These are phyloP conservation scores for Poecile montanus DNA, from an alignment of 2,797 vertebrate genomes.

Conservation along the genomic window DNA sequence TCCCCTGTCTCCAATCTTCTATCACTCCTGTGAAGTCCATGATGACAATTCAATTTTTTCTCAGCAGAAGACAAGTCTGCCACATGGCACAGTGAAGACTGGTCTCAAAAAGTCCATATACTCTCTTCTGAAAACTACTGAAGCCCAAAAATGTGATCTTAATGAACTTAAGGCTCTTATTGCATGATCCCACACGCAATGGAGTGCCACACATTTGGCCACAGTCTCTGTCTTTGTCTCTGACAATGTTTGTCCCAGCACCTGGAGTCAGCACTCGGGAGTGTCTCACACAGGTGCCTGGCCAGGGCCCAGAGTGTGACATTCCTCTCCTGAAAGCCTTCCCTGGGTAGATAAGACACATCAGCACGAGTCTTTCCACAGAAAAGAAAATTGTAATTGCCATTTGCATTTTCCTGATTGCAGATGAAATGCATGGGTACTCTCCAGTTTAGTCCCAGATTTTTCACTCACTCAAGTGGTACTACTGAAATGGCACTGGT, in stretches of 20 bases:
- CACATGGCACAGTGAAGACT: neutral
- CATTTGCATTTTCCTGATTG: neutral
- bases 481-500: neutral
- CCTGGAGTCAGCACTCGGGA: neutral
- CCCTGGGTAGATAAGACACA: neutral
- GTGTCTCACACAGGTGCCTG: accelerated
- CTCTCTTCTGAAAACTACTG: neutral
- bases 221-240: neutral
- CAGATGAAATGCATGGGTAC: neutral
- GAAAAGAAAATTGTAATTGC: neutral
- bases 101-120: neutral
- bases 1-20: neutral
- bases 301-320: neutral
- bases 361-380: neutral
- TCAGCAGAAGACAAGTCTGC: neutral
- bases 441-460: neutral
- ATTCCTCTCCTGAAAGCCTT: neutral
- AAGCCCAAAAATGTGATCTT: neutral
- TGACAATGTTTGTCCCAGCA: neutral
- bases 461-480: neutral
- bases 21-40: neutral
- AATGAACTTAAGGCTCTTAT: neutral
- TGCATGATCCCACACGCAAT: neutral
- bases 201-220: no score
- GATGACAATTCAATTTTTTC: neutral